Conservation (phyloP, 1,140 invertebrate genomes). For the Cryptotermes secundus region DNA sequence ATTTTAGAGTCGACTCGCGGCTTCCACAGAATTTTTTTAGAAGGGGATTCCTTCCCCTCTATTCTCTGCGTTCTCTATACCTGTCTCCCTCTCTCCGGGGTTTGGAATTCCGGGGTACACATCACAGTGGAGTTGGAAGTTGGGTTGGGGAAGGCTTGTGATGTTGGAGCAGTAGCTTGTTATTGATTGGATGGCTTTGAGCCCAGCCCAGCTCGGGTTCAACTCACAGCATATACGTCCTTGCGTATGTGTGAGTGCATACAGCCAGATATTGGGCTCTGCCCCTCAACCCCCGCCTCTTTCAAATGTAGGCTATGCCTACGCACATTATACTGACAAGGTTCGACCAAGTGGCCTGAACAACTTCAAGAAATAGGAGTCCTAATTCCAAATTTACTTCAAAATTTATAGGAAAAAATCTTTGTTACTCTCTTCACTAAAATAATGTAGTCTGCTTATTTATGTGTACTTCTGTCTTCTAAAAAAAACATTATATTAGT, state of each 20-base stretch:
- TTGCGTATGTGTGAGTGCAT: neutral
- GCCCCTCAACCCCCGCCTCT: neutral
- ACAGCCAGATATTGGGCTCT: neutral
- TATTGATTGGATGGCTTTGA: conserved; percentile 29
- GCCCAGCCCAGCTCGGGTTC: neutral
- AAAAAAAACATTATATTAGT: no score
- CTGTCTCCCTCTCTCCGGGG: neutral
- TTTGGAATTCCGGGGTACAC: conserved; percentile 31
- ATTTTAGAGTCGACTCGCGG: conserved; percentile 21
- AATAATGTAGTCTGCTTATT: no score
- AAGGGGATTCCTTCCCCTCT: neutral
- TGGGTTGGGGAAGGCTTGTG: neutral
- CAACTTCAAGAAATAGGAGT: no score
- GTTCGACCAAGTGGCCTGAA: neutral
- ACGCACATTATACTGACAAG: neutral
- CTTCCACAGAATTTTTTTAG: conserved; percentile 19
- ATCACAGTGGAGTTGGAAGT: conserved; percentile 7
- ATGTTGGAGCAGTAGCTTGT: conserved; percentile 16
- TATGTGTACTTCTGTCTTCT: no score
- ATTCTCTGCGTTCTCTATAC: neutral
- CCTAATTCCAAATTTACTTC: no score
- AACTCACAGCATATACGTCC: neutral
- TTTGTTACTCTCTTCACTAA: no score
- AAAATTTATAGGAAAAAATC: no score
- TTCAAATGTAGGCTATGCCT: neutral